A percentile compares a stretch with the other conserved stretches of the same genome.
These are phyloP conservation scores for Oenanthe oenanthe DNA, from an alignment of 2,113 vertebrate genomes.

Conservation along the genomic window DNA sequence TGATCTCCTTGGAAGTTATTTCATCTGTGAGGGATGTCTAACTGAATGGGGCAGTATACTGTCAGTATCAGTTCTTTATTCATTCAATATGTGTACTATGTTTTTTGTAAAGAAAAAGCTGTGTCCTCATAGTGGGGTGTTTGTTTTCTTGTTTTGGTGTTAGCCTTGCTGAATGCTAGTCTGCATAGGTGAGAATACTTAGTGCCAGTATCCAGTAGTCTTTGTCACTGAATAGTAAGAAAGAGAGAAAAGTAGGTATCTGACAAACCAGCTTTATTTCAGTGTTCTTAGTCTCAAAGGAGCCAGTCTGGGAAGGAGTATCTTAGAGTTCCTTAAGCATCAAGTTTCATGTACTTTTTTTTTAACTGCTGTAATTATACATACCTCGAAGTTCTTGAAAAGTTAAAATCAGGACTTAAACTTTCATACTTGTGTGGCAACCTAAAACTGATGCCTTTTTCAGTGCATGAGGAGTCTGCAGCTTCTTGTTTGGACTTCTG, in stretches of 20 bases:
- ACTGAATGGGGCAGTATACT: not conserved
- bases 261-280: not conserved
- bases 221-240: not conserved
- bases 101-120: not conserved
- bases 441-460: not conserved
- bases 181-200: not conserved
- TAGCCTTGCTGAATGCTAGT: not conserved
- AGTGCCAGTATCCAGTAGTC: not conserved
- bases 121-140: not conserved
- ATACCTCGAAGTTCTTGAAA: not conserved
- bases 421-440: not conserved
- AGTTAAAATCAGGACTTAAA: not conserved
- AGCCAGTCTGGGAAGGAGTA: not conserved
- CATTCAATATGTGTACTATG: rapidly evolving
- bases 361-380: not conserved
- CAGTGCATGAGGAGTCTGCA: not conserved
- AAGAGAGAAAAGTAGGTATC: not conserved
- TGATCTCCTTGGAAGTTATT: not conserved
- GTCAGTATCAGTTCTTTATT: not conserved
- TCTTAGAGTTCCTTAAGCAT: not conserved
- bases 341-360: not conserved
- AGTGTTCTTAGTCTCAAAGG: not conserved
- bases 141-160: not conserved
- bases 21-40: not conserved
- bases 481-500: not conserved